Evolutionary conservation across 2,888 invertebrate species (phyloP), one percentile per base, ranked within the genome.

Genomic region (Megastigmus dorsalis): DNA sequence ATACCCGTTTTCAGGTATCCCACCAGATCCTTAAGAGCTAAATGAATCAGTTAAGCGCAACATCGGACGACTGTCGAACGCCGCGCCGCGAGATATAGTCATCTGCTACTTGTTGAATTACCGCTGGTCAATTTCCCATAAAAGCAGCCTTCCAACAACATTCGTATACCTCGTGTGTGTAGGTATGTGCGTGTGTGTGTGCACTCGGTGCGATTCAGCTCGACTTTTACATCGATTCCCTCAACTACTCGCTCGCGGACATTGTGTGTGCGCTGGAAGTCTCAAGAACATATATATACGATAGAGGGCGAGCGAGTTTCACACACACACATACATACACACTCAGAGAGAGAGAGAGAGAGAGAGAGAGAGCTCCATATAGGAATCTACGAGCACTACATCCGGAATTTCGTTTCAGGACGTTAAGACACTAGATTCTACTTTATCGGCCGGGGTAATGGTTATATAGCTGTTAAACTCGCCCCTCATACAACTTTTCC

Each of bases 401-500:
- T 85, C 83, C 83, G 82, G 85, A 85, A 85, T 85, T 86, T 86
- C 84, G 83, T 85, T 86, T 83, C 83, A 80, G 84, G 80, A 84
- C 84, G 84, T 85, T 85, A 85, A 85, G 85, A 84, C 86, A 85
- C 85, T 85, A 85, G 85, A 86, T 86, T 86, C 86, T 83, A 85
- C 84, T 86, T 85, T 86, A 86, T 86, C 85, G 83, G 82, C 80
- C 80, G 50, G 52, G 79, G 84, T 86, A 86, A 86, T 85, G 86
- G 86, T 86, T 86, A 86, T 86, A 85, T 83, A 85, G 85, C 86
- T 82, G 85, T 86, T 85, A 85, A 85, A 85, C 82, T 85, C 83
- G 83, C 83, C 86, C 88, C 88, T 89, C 87, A 85, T 88, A 88
- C 89, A 89, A 89, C 89, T 89, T 89, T 89, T 89, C 89, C 89